A percentile compares a stretch with the other conserved stretches of the same genome.
Evolutionary conservation across 2,113 vertebrate species (phyloP).

Genomic region (Aldabrachelys gigantea): DNA sequence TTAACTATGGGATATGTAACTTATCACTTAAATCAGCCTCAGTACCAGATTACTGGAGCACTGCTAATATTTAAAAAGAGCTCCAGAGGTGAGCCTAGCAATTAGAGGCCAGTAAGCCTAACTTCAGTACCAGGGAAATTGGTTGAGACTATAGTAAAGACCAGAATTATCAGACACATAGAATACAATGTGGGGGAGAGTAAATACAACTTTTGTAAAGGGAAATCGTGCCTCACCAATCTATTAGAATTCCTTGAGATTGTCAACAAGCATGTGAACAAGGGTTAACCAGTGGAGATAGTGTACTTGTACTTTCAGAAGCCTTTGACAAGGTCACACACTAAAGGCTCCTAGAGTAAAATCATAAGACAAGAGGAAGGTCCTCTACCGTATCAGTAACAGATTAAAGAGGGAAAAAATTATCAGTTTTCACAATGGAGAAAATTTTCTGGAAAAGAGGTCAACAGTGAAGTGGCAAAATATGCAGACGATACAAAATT

Average conservation of each 20-base stretch:
- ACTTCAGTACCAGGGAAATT: background rate
- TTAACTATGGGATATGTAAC: too few species aligned
- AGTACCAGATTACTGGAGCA: too few species aligned
- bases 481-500: background rate
- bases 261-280: background rate
- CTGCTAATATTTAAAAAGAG: background rate
- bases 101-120: background rate
- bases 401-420: background rate
- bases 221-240: background rate
- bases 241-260: background rate
- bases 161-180: background rate
- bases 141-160: background rate
- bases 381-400: background rate
- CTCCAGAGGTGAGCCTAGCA: background rate
- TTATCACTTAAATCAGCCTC: too few species aligned
- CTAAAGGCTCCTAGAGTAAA: conserved; percentile 15
- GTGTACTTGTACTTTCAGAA: background rate
- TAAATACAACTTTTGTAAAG: background rate
- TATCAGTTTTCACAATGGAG: too few species aligned
- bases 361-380: background rate
- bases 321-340: conserved; percentile 4
- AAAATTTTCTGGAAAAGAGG: background rate
- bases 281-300: background rate
- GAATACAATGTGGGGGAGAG: background rate
- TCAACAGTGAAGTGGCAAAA: background rate